A percentile compares a stretch with the other conserved stretches of the same genome.
These are phyloP conservation scores for Acropora tenuis DNA, from an alignment of 64 coral and sea anemone genomes.

Conservation along the genomic window DNA sequence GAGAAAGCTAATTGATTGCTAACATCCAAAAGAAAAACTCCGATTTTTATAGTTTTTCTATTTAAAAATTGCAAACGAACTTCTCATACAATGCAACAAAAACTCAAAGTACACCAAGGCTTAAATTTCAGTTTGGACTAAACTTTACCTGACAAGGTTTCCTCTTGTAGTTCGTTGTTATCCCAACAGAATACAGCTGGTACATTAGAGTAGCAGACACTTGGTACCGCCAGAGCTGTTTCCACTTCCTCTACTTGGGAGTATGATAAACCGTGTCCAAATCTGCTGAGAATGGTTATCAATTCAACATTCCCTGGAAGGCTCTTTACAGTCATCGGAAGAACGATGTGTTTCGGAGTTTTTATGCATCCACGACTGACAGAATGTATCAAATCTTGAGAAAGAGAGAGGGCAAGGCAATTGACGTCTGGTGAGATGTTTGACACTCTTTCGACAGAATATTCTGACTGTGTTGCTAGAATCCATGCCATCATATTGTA, in stretches of 20 bases:
- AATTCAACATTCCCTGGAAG: constrained; percentile 60
- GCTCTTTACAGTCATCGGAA: constrained; percentile 65
- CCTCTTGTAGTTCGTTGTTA: constrained; percentile 68
- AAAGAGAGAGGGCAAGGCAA: constrained; percentile 29
- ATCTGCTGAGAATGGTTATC: constrained; percentile 61
- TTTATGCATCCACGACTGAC: constrained; percentile 36
- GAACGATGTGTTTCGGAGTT: constrained; percentile 53
- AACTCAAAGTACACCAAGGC: neutral
- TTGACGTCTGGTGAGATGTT: constrained; percentile 12
- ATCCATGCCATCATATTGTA: constrained; percentile 60
- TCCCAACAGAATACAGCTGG: constrained; percentile 68
- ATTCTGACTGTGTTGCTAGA: constrained; percentile 11
- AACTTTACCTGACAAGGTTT: constrained; percentile 57
- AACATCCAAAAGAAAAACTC: too few relatives aligned
- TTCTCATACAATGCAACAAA: neutral
- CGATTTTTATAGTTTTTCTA: neutral
- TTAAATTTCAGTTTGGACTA: neutral
- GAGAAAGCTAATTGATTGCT: too few relatives aligned
- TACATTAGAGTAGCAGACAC: constrained; percentile 20
- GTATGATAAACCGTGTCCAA: constrained; percentile 60
- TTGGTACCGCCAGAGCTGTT: neutral
- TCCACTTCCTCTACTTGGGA: constrained; percentile 37
- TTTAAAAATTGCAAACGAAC: neutral
- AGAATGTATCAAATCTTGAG: constrained; percentile 65
- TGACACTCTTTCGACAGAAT: constrained; percentile 8